These are phyloP conservation scores for Ailurus styani DNA, from an alignment of 2,113 vertebrate genomes.

Conservation along the genomic window DNA sequence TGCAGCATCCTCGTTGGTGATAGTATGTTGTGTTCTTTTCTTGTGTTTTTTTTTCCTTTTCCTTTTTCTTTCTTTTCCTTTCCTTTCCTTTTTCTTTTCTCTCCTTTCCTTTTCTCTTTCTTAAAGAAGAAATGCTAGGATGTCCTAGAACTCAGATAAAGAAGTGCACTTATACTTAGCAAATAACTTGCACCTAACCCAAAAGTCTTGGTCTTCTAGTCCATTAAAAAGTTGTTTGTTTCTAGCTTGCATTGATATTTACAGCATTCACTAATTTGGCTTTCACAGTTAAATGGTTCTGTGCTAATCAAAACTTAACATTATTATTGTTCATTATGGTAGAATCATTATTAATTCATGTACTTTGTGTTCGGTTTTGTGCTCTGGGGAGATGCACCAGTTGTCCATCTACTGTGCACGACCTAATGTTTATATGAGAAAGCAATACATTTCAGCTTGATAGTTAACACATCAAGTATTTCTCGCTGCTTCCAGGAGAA, in stretches of 20 bases:
- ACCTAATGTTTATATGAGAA: slow-evolving; percentile 62
- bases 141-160: slow-evolving; percentile 65
- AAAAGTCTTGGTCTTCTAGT: slow-evolving; percentile 67
- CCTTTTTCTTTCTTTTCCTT: slow-evolving; percentile 5
- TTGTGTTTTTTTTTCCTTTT: background rate
- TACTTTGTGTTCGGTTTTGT: slow-evolving; percentile 74
- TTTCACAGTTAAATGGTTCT: slow-evolving; percentile 68
- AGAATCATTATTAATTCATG: slow-evolving; percentile 68
- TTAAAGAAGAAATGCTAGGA: slow-evolving; percentile 71
- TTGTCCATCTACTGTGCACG: slow-evolving; percentile 38
- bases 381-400: slow-evolving; percentile 5
- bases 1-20: slow-evolving; percentile 54
- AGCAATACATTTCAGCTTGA: slow-evolving; percentile 59
- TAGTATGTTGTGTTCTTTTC: slow-evolving; percentile 31
- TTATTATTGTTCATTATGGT: slow-evolving; percentile 65
- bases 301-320: slow-evolving; percentile 68
- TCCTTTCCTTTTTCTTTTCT: background rate
- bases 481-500: slow-evolving; percentile 61
- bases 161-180: slow-evolving; percentile 78
- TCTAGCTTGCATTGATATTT: slow-evolving; percentile 70
- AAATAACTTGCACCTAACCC: slow-evolving; percentile 66
- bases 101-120: background rate
- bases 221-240: slow-evolving; percentile 68
- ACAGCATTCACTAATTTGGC: slow-evolving; percentile 72
- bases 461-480: slow-evolving; percentile 56